Base-by-base conservation (phyloP, 2,888 invertebrate species). In the Euproctis similis region DNA sequence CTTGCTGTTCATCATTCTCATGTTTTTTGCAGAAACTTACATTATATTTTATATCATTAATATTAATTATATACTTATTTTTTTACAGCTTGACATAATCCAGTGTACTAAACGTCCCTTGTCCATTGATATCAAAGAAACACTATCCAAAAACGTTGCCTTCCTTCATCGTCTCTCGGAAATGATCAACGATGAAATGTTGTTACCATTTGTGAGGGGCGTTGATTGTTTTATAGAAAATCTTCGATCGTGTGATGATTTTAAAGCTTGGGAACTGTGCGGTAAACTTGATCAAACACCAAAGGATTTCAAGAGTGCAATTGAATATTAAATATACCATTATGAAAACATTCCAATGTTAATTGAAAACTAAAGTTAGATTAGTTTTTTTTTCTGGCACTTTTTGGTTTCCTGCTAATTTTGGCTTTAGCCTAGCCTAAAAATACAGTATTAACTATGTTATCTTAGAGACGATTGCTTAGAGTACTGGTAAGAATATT, bases 191-290 rank as follows among this genome's bases (percentile, higher is more conserved):
- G 76, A 84, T 37, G 73, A 80, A 59, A 73, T 85, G 67, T 53
- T 71, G 47, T 47, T 81, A 5, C 85, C 85, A 12, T 85, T 81
- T 53, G 43, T 73, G 4, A 62, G 81, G 39, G 85, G 85, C 14
- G 72, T 84, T 7, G 76, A 81, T 46, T 85, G 71, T 40, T 85
- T 67, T 36, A 43, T 84, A 4, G 76, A 85, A 31, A 75, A 67
- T 44, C 58, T 85, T 10, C 60, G 85, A 18, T 66, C 77, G 11
- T 67, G 73, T 39, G 82, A 80, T 49, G 84, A 85, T 37, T 81
- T 75, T 40, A 80, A 81, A 42, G 85, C 85, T 23, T 85, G 85
- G 85, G 77, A 76, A 38, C 53, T 80, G 1, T 72, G 78, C 45
- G 73, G 81, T 23, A 80, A 76, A 53, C 68, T 72, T 29, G 63